Conservation (phyloP, 1,140 invertebrate genomes). For the Thaumatotibia leucotreta region DNA sequence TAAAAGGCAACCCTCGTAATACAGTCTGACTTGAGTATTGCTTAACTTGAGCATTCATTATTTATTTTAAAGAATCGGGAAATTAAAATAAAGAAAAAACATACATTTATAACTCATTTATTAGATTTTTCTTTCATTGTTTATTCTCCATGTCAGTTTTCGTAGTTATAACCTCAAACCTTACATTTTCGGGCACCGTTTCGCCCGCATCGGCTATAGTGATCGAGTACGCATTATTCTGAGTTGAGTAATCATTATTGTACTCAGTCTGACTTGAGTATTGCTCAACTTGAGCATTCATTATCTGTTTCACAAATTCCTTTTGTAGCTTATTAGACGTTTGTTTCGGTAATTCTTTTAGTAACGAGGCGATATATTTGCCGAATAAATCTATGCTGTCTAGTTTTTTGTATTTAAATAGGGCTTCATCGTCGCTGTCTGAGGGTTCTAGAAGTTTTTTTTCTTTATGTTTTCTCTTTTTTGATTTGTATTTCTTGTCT, state of each 20-base stretch:
- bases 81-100: too few relatives aligned
- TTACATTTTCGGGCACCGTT: neutral
- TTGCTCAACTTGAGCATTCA: conserved; percentile 18
- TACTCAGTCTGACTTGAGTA: neutral
- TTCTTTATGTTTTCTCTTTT: neutral
- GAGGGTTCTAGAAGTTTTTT: neutral
- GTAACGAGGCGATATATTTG: conserved; percentile 22
- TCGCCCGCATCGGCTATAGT: neutral
- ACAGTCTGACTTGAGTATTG: too few relatives aligned
- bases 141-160: too few relatives aligned
- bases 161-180: neutral
- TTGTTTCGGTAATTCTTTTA: conserved; percentile 25
- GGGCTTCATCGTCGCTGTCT: conserved; percentile 12
- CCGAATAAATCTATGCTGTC: conserved; percentile 26
- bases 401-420: conserved; percentile 11
- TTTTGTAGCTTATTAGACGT: conserved; percentile 23
- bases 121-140: too few relatives aligned
- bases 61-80: too few relatives aligned
- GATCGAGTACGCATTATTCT: neutral
- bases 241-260: too few relatives aligned
- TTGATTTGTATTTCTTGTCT: neutral
- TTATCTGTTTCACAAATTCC: conserved; percentile 28
- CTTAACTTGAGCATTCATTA: too few relatives aligned
- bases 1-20: too few relatives aligned
- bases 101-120: too few relatives aligned